Evolutionary conservation across 37 sponge, comb jelly and placozoan species (phyloP), one percentile per base, ranked within the genome.

Genomic region (Agelas oroides): DNA sequence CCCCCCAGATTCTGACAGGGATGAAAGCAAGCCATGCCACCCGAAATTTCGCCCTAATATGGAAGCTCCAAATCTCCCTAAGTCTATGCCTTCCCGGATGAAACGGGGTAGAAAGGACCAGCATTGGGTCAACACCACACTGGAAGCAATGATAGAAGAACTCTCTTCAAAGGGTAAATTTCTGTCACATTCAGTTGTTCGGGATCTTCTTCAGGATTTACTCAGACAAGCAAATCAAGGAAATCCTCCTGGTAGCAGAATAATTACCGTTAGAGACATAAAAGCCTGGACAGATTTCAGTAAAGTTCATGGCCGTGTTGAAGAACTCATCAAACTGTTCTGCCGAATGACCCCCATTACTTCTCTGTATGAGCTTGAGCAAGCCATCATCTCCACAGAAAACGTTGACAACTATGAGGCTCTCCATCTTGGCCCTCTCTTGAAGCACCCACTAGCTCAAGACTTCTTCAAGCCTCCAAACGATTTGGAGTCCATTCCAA

Each of bases 371-470:
- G 88, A 88, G 46, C 81, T 88, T 15, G 66, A 80, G 16, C 56
- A 31, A 23, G 80, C 82, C 15, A 28, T 88, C 11, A 38, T 74
- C 0, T 2, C 36, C 17, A 15, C 61, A 21, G 88, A 88, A 60
- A 75, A 66, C 3, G 76, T 74, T 17, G 34, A 59, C 2, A 65
- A 33, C 52, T 90, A 88, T 53, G 75, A 85, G 33, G 91, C 73
- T 38, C 82, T 90, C 3, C 62, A 58, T 33, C 32, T 90, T 60
- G 91, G 91, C 17, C 91, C 91, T 5, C 63, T 90, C 13, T 2
- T 80, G 14, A 81, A 79, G 58, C 91, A 90, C 27, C 91, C 91
- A 0, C 15, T 20, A 2, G 85, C 79, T 13, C 20, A 71, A 41
- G 56, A 85, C 25, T 73, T 73, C 16, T 90, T 90, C 61, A 85